phyloP scores from a whole-genome alignment of 2,113 vertebrate species.

The Poeciliopsis retropinna region DNA sequence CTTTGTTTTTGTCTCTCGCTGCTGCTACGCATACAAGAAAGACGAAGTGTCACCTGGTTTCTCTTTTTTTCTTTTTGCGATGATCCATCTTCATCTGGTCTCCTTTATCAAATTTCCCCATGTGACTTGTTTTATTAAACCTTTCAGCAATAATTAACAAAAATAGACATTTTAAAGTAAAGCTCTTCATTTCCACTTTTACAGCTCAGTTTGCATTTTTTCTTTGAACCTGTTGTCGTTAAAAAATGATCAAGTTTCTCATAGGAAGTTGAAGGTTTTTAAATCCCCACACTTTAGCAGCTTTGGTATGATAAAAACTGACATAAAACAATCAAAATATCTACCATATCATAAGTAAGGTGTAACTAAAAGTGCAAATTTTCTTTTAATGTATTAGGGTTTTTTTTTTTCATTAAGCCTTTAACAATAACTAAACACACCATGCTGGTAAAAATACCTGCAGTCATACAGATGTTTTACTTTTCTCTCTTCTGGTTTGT shows the following conservation, averaged over 20 bases:
- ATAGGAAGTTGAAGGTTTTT: neutral
- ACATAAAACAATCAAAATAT: neutral
- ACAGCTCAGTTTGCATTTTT: neutral
- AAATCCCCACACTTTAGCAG: neutral
- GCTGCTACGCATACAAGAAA: slow-evolving; percentile 27
- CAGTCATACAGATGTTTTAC: neutral
- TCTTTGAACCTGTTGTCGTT: neutral
- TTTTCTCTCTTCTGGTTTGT: neutral
- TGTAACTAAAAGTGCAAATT: neutral
- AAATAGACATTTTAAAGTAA: slow-evolving; percentile 22
- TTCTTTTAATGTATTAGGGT: no score
- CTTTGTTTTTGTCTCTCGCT: slow-evolving; percentile 31
- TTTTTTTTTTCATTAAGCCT: neutral
- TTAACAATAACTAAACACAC: neutral
- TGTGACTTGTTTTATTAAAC: slow-evolving; percentile 3
- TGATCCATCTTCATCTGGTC: neutral
- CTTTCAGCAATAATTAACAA: slow-evolving; percentile 19
- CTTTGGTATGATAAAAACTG: neutral
- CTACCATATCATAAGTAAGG: neutral
- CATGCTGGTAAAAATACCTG: neutral
- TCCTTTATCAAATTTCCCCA: slow-evolving; percentile 2
- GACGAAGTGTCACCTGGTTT: slow-evolving; percentile 11
- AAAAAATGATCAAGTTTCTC: neutral
- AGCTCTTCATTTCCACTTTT: neutral
- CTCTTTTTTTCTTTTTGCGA: slow-evolving; percentile 1